These are phyloP conservation scores for Clarias platycephalus DNA, from an alignment of 2,797 vertebrate genomes.

Conservation along the genomic window DNA sequence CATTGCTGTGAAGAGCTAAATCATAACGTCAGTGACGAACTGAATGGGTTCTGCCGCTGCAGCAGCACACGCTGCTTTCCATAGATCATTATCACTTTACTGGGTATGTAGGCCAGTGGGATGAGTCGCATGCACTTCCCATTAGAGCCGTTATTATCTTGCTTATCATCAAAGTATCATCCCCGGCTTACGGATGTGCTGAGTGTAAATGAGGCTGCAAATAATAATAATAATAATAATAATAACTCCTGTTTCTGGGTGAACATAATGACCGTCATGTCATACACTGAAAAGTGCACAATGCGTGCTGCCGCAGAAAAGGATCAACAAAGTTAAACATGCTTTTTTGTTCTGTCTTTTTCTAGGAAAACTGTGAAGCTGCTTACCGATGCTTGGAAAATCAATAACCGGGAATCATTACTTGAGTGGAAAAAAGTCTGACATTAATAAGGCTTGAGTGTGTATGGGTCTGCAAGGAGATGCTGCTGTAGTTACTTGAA, in stretches of 20 bases:
- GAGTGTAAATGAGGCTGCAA: no score
- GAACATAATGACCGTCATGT: not conserved
- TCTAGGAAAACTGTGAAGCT: slow-evolving; percentile 69
- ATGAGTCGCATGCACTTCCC: slow-evolving; percentile 22
- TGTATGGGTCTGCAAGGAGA: not conserved
- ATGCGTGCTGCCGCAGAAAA: not conserved
- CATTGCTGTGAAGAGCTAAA: slow-evolving; percentile 20
- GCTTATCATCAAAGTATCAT: slow-evolving; percentile 2
- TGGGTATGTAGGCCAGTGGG: slow-evolving; percentile 13
- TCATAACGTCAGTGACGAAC: slow-evolving; percentile 18
- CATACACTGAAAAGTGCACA: not conserved
- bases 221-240: not conserved
- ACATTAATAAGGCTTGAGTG: slow-evolving; percentile 51
- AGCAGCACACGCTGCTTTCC: slow-evolving; percentile 28
- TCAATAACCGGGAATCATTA: slow-evolving; percentile 68
- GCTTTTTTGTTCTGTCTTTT: slow-evolving; percentile 2
- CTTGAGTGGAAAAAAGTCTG: slow-evolving; percentile 66
- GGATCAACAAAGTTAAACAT: not conserved
- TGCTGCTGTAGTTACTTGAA: not conserved
- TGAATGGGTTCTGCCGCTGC: not conserved
- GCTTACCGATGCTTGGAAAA: slow-evolving; percentile 68
- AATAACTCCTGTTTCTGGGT: not conserved
- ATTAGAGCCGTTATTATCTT: slow-evolving; percentile 15
- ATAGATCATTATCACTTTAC: slow-evolving; percentile 42
- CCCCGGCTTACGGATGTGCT: not conserved